phyloP scores from a whole-genome alignment of 1,140 invertebrate genomes.

The Diachasmimorpha longicaudata region DNA sequence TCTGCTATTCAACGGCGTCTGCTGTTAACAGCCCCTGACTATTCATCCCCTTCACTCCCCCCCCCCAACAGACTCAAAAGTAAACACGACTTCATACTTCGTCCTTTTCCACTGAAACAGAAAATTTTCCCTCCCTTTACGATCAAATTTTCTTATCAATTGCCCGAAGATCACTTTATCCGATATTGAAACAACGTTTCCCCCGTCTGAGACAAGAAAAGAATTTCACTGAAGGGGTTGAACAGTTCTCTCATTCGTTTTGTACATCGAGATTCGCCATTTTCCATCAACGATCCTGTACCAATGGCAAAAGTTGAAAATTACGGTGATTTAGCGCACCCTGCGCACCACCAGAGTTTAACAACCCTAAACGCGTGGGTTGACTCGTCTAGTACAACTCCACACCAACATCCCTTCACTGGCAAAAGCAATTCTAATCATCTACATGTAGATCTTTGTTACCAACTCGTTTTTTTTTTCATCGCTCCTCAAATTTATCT shows the following conservation, averaged over 20 bases:
- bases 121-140: too few species aligned
- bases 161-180: too few species aligned
- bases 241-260: neutral
- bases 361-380: slow-evolving; percentile 18
- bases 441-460: neutral
- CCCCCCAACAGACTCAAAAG: too few species aligned
- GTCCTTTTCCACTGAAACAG: too few species aligned
- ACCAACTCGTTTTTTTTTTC: neutral
- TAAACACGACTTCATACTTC: too few species aligned
- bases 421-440: neutral
- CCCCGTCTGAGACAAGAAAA: neutral
- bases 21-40: too few species aligned
- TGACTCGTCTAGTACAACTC: slow-evolving; percentile 1
- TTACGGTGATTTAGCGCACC: slow-evolving; percentile 47
- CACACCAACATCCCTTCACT: slow-evolving; percentile 21
- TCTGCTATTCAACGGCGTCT: too few species aligned
- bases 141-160: too few species aligned
- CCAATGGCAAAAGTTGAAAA: slow-evolving; percentile 57
- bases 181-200: neutral
- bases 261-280: slow-evolving; percentile 36
- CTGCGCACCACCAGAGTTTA: slow-evolving; percentile 37
- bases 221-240: neutral
- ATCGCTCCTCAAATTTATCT: neutral
- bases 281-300: slow-evolving; percentile 44
- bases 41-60: too few species aligned